Evolutionary conservation across 2,797 vertebrate genomes (phyloP).

Genomic region (Tarsius wallacei): DNA sequence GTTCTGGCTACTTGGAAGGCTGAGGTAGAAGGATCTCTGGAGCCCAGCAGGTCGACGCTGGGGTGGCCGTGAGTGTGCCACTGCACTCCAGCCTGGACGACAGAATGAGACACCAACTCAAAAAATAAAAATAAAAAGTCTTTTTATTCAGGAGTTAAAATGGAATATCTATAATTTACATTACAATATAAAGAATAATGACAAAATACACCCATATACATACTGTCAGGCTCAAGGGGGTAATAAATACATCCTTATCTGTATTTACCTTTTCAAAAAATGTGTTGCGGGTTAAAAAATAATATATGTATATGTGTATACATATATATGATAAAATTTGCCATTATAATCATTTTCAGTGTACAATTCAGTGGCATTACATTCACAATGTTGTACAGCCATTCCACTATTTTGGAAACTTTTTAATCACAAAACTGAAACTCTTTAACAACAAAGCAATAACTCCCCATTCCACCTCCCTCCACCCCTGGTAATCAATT

Average conservation of each 20-base stretch:
- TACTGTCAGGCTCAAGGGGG: background rate
- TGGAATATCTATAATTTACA: background rate
- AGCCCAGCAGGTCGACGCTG: too few relatives aligned
- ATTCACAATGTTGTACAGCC: background rate
- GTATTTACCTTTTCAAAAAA: background rate
- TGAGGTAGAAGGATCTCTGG: too few relatives aligned
- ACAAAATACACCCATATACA: background rate
- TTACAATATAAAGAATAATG: background rate
- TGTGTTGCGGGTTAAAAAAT: background rate
- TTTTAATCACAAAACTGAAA: slow-evolving; percentile 52
- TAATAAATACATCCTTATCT: slow-evolving; percentile 30
- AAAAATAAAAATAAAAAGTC: background rate
- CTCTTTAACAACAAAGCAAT: background rate
- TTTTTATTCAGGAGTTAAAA: slow-evolving; percentile 26
- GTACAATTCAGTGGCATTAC: background rate
- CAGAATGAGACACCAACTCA: too few relatives aligned
- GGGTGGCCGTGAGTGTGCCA: too few relatives aligned
- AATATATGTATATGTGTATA: background rate
- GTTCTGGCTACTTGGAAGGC: too few relatives aligned
- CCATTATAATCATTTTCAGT: background rate
- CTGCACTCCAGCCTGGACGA: too few relatives aligned
- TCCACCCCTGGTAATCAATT: background rate
- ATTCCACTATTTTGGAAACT: background rate
- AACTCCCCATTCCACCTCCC: background rate
- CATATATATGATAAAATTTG: background rate